These are phyloP conservation scores for Ametastegia equiseti DNA, from an alignment of 2,888 invertebrate genomes.

Conservation along the genomic window DNA sequence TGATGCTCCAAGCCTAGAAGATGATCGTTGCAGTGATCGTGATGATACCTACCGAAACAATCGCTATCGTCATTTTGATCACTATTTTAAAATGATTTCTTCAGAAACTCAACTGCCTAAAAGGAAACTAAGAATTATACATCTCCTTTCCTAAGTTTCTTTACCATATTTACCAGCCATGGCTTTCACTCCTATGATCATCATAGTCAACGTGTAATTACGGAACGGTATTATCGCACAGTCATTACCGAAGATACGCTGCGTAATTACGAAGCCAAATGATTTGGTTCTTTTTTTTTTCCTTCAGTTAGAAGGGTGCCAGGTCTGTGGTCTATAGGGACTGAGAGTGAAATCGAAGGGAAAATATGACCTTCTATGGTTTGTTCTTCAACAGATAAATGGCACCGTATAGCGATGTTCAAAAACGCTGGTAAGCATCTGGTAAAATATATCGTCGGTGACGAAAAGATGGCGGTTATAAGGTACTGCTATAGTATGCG, in stretches of 20 bases:
- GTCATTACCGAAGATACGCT: not conserved
- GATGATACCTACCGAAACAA: not conserved
- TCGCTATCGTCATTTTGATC: not conserved
- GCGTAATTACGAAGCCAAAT: not conserved
- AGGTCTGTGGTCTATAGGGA: too few species aligned
- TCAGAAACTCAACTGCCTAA: not conserved
- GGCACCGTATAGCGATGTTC: not conserved
- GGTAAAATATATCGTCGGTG: not conserved
- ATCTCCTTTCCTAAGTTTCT: not conserved
- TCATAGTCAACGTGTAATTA: not conserved
- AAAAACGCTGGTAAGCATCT: not conserved
- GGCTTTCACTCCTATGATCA: not conserved
- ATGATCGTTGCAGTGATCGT: not conserved
- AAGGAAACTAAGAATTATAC: not conserved
- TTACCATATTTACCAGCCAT: not conserved
- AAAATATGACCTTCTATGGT: not conserved
- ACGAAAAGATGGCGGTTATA: slow-evolving; percentile 30
- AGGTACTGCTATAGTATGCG: too few species aligned
- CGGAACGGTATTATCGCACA: not conserved
- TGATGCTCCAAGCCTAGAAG: not conserved
- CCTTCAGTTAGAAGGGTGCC: too few species aligned
- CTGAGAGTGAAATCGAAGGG: not conserved
- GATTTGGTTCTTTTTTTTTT: not conserved
- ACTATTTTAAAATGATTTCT: not conserved
- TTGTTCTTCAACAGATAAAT: not conserved